Base-by-base conservation (phyloP, 2,888 invertebrate species). In the Diadegma fenestrale region DNA sequence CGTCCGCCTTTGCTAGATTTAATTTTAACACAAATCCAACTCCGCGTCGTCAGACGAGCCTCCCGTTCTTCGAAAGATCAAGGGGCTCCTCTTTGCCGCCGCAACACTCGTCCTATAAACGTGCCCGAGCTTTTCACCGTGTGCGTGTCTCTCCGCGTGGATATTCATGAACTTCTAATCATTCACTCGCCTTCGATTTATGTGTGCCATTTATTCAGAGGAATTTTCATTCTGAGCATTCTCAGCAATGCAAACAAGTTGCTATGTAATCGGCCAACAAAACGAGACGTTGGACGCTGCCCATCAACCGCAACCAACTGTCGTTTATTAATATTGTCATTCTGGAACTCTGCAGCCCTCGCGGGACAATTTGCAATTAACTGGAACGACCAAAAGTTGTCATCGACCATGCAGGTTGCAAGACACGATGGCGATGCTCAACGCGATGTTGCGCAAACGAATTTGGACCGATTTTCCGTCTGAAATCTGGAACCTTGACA, bases 11-110 rank as follows among this genome's bases (percentile, higher is more conserved):
- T 87, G 91, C 91, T 91, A 90, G 91, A 93, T 93, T 94, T 94
- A 94, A 93, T 93, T 93, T 93, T 94, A 94, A 93, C 93, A 89
- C 91, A 87, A 75, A 41, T 58, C 58, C 30, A 30, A 54, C 30
- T 54, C 88, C 87, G 82, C 87, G 85, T 86, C 89, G 88, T 86
- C 68, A 61, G 91, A 89, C 91, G 91, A 92, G 91, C 92, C 92
- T 92, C 90, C 90, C 75, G 84, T 82, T 83, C 80, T 43, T 82
- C 77, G 80, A 68, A 68, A 79, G 80, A 85, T 84, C 81, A 76
- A 69, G 69, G 72, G 80, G 77, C 80, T 80, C 66, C 71, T 79
- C 33, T 22, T 73, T 37, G 51, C 33, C 37, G n/a, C n/a, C n/a
- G n/a, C n/a, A n/a, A n/a, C 71, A 48, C 51, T 51, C 17, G 30